Evolutionary conservation across 1,140 invertebrate species (phyloP).

Genomic region (Berghia stephanieae): DNA sequence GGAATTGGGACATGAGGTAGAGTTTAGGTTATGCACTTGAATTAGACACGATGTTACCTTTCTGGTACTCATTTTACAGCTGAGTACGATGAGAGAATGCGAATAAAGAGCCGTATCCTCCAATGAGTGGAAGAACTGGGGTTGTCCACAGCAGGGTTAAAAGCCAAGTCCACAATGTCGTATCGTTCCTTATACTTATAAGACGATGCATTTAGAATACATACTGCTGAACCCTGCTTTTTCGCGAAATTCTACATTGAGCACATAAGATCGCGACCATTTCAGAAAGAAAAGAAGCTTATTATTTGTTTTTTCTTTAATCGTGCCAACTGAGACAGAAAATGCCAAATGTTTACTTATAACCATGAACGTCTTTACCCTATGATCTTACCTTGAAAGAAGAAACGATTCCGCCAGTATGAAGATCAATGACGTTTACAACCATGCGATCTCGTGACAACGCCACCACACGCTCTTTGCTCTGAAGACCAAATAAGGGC

Average conservation of each 20-base stretch:
- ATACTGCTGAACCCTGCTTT: background rate
- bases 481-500: slow-evolving; percentile 86
- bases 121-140: no score
- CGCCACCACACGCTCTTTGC: slow-evolving; percentile 80
- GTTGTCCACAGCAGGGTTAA: no score
- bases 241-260: background rate
- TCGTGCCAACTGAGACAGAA: background rate
- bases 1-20: no score
- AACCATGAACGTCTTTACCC: background rate
- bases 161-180: no score
- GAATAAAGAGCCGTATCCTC: no score
- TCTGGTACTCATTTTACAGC: no score
- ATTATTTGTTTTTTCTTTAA: background rate
- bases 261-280: background rate
- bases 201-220: background rate
- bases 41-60: no score
- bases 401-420: slow-evolving; percentile 29
- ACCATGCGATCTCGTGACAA: slow-evolving; percentile 88
- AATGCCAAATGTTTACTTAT: background rate
- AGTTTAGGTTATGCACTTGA: no score
- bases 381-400: slow-evolving; percentile 31
- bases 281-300: background rate
- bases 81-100: no score
- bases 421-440: slow-evolving; percentile 83
- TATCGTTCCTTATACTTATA: no score